A percentile compares a stretch with the other conserved stretches of the same genome.
Evolutionary conservation across 2,888 invertebrate genomes (phyloP).

Genomic region (Caenorhabditis sp.): DNA sequence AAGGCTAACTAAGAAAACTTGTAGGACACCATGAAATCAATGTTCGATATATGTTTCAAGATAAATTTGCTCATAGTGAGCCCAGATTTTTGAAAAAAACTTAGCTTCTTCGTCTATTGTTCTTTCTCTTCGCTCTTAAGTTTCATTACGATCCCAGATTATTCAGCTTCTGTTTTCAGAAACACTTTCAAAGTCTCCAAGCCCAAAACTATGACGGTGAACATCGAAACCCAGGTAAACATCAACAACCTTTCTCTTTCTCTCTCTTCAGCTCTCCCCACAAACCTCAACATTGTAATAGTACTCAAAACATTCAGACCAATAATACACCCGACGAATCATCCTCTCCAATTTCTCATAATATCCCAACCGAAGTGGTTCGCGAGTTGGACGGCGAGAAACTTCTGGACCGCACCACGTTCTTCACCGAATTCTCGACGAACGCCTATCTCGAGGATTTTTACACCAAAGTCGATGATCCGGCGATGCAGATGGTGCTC

Average conservation of each 20-base stretch:
- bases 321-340: conserved; percentile 17
- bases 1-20: no score
- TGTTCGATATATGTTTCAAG: no score
- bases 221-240: conserved; percentile 39
- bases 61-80: no score
- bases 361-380: conserved; percentile 63
- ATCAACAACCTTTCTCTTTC: neutral
- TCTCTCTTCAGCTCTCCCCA: neutral
- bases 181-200: conserved; percentile 47
- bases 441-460: conserved; percentile 81
- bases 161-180: conserved; percentile 11
- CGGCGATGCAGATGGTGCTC: conserved; percentile 82
- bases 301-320: conserved; percentile 36
- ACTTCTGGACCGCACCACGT: conserved; percentile 74
- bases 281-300: conserved; percentile 47
- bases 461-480: conserved; percentile 79
- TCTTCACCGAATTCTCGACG: conserved; percentile 77
- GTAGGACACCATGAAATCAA: no score
- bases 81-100: no score
- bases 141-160: no score
- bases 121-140: no score
- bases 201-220: conserved; percentile 41
- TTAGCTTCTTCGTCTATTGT: no score
- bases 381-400: conserved; percentile 64
- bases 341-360: conserved; percentile 23